phyloP scores from a whole-genome alignment of 2,113 vertebrate genomes.

The Bujurquina vittata region DNA sequence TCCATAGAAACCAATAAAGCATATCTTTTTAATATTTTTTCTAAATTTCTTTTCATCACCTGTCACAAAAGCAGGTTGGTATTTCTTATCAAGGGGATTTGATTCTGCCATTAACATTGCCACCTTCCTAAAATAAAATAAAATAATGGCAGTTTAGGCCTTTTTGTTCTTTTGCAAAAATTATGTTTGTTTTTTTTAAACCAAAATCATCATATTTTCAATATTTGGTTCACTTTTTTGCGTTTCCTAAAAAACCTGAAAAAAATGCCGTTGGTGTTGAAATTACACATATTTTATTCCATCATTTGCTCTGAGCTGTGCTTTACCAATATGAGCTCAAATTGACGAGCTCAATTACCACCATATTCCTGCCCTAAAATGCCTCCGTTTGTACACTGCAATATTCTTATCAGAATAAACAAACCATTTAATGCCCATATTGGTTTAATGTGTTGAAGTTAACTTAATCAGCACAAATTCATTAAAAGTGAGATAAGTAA shows the following conservation, averaged over 20 bases:
- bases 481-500: conserved; percentile 19
- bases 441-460: conserved; percentile 27
- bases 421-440: conserved; percentile 9
- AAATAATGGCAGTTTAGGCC: too few relatives aligned
- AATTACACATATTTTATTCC: conserved; percentile 35
- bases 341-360: too few relatives aligned
- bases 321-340: neutral
- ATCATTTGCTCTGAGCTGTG: conserved; percentile 2
- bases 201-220: too few relatives aligned
- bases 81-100: conserved; percentile 19
- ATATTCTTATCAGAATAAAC: neutral
- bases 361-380: neutral
- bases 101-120: conserved; percentile 26
- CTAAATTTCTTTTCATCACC: neutral
- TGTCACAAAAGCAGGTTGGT: conserved; percentile 18
- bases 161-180: too few relatives aligned
- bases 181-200: too few relatives aligned
- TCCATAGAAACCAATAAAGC: neutral
- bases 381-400: neutral
- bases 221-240: too few relatives aligned
- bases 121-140: too few relatives aligned
- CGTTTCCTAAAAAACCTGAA: too few relatives aligned
- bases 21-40: neutral
- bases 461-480: conserved; percentile 34
- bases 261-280: neutral